A percentile compares a stretch with the other conserved stretches of the same genome.
These are phyloP conservation scores for Celastrina argiolus DNA, from an alignment of 2,888 invertebrate genomes.

Conservation along the genomic window DNA sequence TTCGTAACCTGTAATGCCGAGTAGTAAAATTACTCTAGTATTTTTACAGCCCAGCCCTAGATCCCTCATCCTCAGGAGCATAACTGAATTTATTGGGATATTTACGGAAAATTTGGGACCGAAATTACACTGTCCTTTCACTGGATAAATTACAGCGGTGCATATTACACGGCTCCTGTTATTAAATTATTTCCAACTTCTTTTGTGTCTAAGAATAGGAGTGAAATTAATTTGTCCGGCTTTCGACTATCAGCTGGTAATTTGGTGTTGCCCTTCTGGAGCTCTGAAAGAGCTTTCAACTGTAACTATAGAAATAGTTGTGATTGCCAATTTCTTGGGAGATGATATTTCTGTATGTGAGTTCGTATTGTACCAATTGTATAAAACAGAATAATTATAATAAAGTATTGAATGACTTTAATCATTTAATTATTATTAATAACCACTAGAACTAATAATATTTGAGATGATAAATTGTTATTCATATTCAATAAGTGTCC, in stretches of 20 bases:
- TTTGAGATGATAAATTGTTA: too few relatives aligned
- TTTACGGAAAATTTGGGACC: conserved; percentile 13
- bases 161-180: conserved; percentile 5
- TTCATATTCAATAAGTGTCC: too few relatives aligned
- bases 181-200: conserved; percentile 16
- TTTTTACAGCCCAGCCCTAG: neutral
- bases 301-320: neutral
- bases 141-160: conserved; percentile 15
- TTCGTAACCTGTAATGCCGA: neutral
- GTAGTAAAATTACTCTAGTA: neutral
- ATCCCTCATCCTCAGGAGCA: conserved; percentile 9
- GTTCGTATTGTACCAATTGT: too few relatives aligned
- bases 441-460: too few relatives aligned
- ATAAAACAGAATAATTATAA: too few relatives aligned
- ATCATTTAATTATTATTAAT: too few relatives aligned
- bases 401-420: too few relatives aligned
- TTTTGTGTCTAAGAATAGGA: conserved; percentile 13
- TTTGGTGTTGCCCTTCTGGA: neutral
- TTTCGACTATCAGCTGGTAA: neutral
- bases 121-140: conserved; percentile 19
- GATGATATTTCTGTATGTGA: too few relatives aligned
- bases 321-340: neutral
- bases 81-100: conserved; percentile 19
- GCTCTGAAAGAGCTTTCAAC: neutral
- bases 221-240: conserved; percentile 12